Evolutionary conservation across 2,113 vertebrate species (phyloP).

Genomic region (Mesembrinibis cayennensis): DNA sequence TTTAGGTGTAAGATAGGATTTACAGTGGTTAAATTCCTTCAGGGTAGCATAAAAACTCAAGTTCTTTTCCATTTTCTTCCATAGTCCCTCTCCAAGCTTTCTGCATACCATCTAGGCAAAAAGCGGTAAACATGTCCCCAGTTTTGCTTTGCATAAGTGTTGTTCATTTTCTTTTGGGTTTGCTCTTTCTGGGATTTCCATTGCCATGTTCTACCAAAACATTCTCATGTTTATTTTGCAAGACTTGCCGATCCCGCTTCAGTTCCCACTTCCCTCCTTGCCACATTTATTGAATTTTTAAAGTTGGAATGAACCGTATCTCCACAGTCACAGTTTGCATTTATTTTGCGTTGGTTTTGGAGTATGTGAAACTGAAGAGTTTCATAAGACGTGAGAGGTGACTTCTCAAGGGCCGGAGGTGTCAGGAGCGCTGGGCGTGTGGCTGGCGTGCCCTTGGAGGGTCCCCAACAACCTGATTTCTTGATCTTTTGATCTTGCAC

Average conservation of each 20-base stretch:
- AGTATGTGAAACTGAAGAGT: not conserved
- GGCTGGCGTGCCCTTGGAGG: not conserved
- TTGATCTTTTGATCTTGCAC: not conserved
- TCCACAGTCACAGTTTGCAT: not conserved
- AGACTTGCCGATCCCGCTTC: not conserved
- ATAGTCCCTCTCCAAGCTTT: not conserved
- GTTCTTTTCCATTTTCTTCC: not conserved
- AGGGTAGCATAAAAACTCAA: not conserved
- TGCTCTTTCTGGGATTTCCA: not conserved
- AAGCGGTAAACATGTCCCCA: not conserved
- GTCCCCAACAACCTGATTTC: not conserved
- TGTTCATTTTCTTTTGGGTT: not conserved
- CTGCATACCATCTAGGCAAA: not conserved
- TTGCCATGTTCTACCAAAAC: rapidly evolving
- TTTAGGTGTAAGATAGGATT: not conserved
- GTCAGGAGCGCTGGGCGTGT: not conserved
- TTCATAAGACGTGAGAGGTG: not conserved
- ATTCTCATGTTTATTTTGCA: not conserved
- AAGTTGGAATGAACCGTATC: not conserved
- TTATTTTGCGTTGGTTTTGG: not conserved
- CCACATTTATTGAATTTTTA: not conserved
- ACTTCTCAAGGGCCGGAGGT: not conserved
- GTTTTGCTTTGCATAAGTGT: not conserved
- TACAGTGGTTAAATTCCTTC: not conserved
- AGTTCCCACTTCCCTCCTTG: not conserved